Evolutionary conservation across 2,797 vertebrate species (phyloP).

Genomic region (Phrynocephalus forsythii): DNA sequence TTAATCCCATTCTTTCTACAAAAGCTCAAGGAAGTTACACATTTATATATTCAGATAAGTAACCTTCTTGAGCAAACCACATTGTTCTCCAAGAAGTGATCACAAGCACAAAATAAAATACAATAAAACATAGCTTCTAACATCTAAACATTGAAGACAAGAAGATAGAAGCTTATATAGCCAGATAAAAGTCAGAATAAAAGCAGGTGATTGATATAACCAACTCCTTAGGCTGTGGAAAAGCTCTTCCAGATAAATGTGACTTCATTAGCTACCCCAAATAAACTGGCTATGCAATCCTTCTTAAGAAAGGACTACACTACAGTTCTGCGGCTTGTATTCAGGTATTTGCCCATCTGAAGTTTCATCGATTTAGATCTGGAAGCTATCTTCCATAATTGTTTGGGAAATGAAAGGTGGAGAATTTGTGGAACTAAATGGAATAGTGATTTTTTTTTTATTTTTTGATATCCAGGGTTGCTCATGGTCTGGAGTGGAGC

Average conservation of each 20-base stretch:
- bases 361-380: neutral
- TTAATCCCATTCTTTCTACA: too few relatives aligned
- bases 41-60: too few relatives aligned
- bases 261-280: neutral
- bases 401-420: neutral
- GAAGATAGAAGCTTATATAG: neutral
- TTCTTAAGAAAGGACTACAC: neutral
- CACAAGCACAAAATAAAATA: neutral
- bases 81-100: too few relatives aligned
- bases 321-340: neutral
- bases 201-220: too few relatives aligned
- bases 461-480: neutral
- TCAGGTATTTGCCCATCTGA: neutral
- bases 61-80: too few relatives aligned
- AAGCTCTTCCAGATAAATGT: neutral
- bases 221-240: neutral
- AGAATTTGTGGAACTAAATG: neutral
- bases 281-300: neutral
- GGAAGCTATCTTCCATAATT: neutral
- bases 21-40: too few relatives aligned
- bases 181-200: slow-evolving; percentile 5
- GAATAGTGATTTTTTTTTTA: neutral
- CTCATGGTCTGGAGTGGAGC: neutral
- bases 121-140: neutral
- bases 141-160: neutral